Percentiles rank a stretch among this genome's conserved stretches.
Evolutionary conservation across 2,888 invertebrate genomes (phyloP).

Genomic region (Syritta pipiens): DNA sequence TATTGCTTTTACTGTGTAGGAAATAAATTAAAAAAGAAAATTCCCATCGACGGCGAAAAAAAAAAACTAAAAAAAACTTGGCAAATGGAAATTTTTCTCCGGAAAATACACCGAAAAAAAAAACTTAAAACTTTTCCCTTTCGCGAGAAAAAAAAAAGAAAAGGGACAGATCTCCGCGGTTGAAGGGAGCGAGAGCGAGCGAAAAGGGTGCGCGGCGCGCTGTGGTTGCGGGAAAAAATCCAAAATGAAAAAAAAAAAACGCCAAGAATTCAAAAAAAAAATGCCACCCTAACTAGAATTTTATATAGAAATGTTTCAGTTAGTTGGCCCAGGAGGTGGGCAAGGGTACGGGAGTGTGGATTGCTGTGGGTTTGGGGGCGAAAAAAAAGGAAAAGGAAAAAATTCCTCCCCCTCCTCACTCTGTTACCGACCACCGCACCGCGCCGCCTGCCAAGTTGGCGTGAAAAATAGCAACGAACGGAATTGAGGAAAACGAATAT

Average conservation of each 20-base stretch:
- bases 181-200: background rate
- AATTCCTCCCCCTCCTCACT: slow-evolving; percentile 19
- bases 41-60: slow-evolving; percentile 52
- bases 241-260: no score
- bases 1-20: slow-evolving; percentile 65
- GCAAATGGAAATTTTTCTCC: slow-evolving; percentile 54
- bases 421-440: slow-evolving; percentile 5
- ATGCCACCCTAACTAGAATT: slow-evolving; percentile 65
- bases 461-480: slow-evolving; percentile 68
- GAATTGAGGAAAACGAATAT: slow-evolving; percentile 55
- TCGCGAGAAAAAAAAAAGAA: slow-evolving; percentile 27
- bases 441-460: slow-evolving; percentile 51
- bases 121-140: slow-evolving; percentile 57
- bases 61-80: slow-evolving; percentile 25
- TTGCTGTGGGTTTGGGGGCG: no score
- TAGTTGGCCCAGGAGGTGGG: slow-evolving; percentile 32
- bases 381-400: no score
- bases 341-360: background rate
- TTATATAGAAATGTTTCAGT: slow-evolving; percentile 67
- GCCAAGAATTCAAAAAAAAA: slow-evolving; percentile 42
- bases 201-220: slow-evolving; percentile 32
- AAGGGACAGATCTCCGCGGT: slow-evolving; percentile 28
- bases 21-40: slow-evolving; percentile 69
- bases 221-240: slow-evolving; percentile 59
- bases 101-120: slow-evolving; percentile 46